Evolutionary conservation across 2,888 invertebrate genomes (phyloP).

Genomic region (Camptogramma bilineatum): DNA sequence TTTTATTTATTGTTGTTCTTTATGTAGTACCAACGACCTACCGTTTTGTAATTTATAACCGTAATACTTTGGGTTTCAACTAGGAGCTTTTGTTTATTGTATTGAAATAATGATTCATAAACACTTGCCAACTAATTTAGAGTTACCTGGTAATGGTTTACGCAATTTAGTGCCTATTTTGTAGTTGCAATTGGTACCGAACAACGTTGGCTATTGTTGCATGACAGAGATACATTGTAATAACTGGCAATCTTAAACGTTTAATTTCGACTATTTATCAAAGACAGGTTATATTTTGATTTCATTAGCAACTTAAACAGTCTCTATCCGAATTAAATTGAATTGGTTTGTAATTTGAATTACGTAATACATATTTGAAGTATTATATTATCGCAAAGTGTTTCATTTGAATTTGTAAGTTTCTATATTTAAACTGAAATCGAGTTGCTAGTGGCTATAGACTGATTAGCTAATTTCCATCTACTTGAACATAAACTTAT

Average conservation of each 20-base stretch:
- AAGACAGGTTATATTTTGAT: slow-evolving; percentile 66
- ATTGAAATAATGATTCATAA: slow-evolving; percentile 76
- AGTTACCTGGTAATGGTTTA: slow-evolving; percentile 72
- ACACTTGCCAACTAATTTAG: slow-evolving; percentile 74
- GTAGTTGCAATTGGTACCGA: slow-evolving; percentile 75
- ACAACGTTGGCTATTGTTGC: slow-evolving; percentile 78
- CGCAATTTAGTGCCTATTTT: slow-evolving; percentile 79
- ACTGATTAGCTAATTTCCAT: background rate
- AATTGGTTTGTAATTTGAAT: slow-evolving; percentile 30
- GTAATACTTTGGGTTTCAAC: slow-evolving; percentile 42
- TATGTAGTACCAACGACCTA: slow-evolving; percentile 33
- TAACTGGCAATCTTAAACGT: slow-evolving; percentile 74
- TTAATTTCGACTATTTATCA: slow-evolving; percentile 76
- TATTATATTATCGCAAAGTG: background rate
- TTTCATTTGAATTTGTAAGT: slow-evolving; percentile 9
- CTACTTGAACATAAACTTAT: background rate
- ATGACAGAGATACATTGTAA: slow-evolving; percentile 79
- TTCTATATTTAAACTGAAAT: slow-evolving; percentile 7
- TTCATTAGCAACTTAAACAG: slow-evolving; percentile 54
- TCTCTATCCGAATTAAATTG: slow-evolving; percentile 37
- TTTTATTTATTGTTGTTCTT: slow-evolving; percentile 48
- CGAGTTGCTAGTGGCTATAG: background rate
- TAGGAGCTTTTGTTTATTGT: slow-evolving; percentile 54
- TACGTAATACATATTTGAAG: slow-evolving; percentile 12
- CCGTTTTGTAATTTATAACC: slow-evolving; percentile 43